Evolutionary conservation across 1,140 invertebrate genomes (phyloP), one percentile per base, ranked within the genome.

Genomic region (Nasonia giraulti): DNA sequence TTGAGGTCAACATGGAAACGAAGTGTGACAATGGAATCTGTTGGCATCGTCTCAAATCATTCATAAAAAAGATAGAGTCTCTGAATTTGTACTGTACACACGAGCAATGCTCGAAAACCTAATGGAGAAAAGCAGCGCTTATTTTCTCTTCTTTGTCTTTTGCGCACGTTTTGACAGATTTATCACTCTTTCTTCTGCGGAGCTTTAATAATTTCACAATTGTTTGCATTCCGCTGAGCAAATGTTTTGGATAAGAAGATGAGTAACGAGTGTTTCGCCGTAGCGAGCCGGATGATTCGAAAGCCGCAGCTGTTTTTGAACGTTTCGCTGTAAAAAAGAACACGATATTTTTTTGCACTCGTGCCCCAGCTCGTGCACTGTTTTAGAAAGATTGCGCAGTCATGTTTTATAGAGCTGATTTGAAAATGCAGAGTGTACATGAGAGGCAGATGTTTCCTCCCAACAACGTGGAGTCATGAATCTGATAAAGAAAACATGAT

Each of bases 41-140:
- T 1, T 80, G 86, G 27, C 79, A 73, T 84, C 79, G 80, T 87
- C 37, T 47, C 87, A 87, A 89, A 89, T 87, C 87, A 88, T 88
- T 86, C 82, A 80, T 47, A 17, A 85, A 27, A 27, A 27, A 27
- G 27, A 27, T 17, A 17, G 47, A 17, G 47, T 50, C 47, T 50
- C 8, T 50, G 47, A 50, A 50, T 17, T 50, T 68, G 78, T 23
- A 44, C 78, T 14, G 31, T 8, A 68, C 40, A 31, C 71, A 27
- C 37, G 71, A 66, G 62, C 80, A 50, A 50, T 37, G 5, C 68
- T 69, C 40, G 33, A 69, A 62, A 80, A 31, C 6, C 66, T 81
- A 37, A 81, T 73, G 80, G 80, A 68, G 68, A 81, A 81, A 73
- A 81, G 68, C 69, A 47, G n/a, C 33, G 12, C 20, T 27, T 75